Evolutionary conservation across 2,888 invertebrate species (phyloP).

Genomic region (Platynereis dumerilii): DNA sequence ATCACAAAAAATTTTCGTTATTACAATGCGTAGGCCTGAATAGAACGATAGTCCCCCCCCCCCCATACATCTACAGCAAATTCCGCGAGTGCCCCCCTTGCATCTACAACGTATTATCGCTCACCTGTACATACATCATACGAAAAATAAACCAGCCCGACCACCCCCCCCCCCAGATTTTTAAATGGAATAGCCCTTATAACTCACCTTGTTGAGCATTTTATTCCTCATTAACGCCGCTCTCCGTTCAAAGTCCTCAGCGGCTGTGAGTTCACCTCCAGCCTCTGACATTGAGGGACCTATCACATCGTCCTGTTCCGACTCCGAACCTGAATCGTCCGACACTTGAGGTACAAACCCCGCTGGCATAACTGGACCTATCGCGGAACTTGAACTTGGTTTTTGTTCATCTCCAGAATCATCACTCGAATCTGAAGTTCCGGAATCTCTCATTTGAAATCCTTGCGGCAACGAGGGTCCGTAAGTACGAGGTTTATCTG

Average conservation of each 20-base stretch:
- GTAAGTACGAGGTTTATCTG: not conserved
- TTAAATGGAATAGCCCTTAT: no score
- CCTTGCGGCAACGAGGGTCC: constrained; percentile 18
- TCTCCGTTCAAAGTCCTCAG: constrained; percentile 17
- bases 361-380: not conserved
- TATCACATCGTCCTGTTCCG: constrained; percentile 9
- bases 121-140: no score
- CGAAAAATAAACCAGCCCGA: no score
- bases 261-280: constrained; percentile 6
- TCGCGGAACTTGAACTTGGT: not conserved
- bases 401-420: not conserved
- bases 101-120: no score
- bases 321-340: not conserved
- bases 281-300: constrained; percentile 7
- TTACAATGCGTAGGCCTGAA: no score
- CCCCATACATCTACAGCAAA: no score
- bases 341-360: constrained; percentile 1
- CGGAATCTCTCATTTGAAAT: not conserved
- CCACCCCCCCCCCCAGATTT: no score
- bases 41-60: no score
- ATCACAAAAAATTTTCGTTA: no score
- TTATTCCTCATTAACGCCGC: constrained; percentile 18
- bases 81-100: no score
- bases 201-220: constrained; percentile 21
- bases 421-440: constrained; percentile 10